phyloP scores from a whole-genome alignment of 2,113 vertebrate genomes.

The human region DNA sequence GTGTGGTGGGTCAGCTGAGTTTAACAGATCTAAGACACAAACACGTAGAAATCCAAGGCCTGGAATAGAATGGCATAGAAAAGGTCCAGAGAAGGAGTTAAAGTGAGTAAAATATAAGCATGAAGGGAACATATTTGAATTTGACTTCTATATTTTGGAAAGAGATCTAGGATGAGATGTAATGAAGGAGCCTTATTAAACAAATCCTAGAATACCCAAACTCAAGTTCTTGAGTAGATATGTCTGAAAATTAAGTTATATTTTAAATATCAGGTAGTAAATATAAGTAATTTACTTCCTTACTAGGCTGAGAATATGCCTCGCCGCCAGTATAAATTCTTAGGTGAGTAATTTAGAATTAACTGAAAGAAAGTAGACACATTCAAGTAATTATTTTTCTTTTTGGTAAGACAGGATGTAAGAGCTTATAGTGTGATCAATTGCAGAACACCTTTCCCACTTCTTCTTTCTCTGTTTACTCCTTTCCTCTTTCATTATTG shows the following conservation, averaged over 20 bases:
- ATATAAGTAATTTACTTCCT: not conserved
- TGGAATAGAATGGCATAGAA: not conserved
- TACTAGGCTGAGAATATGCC: not conserved
- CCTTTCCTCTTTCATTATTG: conserved; percentile 25
- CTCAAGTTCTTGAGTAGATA: not conserved
- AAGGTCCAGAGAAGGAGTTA: not conserved
- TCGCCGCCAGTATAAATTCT: conserved; percentile 8
- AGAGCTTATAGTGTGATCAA: not conserved
- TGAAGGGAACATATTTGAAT: not conserved
- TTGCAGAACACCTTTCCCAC: not conserved
- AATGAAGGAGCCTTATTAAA: not conserved
- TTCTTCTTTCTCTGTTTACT: not conserved
- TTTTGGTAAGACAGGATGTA: not conserved
- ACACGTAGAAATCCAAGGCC: not conserved
- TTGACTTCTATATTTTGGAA: conserved; percentile 24
- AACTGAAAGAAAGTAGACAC: not conserved
- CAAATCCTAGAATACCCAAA: not conserved
- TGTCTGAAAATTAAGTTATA: not conserved
- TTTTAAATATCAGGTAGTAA: not conserved
- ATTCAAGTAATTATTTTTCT: not conserved
- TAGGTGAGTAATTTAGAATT: conserved; percentile 15
- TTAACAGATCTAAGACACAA: conserved; percentile 39
- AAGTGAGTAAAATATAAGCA: not conserved
- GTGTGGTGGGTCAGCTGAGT: conserved; percentile 44
- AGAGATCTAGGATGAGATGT: not conserved